Conservation (phyloP, 2,113 vertebrate genomes). For the Eidolon helvum region DNA sequence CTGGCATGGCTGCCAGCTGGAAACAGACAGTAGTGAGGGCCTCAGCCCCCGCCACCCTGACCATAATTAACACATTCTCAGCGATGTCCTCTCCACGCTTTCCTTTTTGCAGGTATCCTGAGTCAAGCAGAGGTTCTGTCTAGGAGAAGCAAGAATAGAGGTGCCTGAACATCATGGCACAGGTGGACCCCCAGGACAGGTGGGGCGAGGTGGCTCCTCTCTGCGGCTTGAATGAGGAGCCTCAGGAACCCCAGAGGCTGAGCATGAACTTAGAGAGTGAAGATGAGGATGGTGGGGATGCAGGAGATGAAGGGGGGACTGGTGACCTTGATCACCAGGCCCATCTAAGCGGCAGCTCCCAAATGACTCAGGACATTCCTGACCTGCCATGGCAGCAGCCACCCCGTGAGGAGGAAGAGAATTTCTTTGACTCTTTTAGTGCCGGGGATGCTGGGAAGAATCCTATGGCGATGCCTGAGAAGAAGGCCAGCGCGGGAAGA, state of each 20-base stretch:
- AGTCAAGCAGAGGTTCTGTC: neutral
- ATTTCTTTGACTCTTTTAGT: neutral
- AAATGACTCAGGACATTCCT: neutral
- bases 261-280: neutral
- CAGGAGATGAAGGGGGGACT: neutral
- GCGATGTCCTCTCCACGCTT: neutral
- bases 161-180: neutral
- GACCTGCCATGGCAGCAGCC: neutral
- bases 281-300: neutral
- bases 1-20: neutral
- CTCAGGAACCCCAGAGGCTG: neutral
- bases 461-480: neutral
- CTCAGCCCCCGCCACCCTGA: neutral
- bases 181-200: neutral
- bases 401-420: neutral
- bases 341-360: neutral
- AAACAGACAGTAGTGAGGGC: neutral
- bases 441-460: neutral
- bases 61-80: neutral
- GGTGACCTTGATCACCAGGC: fast-evolving
- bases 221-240: neutral
- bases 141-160: neutral
- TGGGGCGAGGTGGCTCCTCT: neutral
- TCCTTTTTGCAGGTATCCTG: conserved; percentile 7
- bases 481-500: neutral